Evolutionary conservation across 2,888 invertebrate genomes (phyloP).

Genomic region (Pyralis farinalis): DNA sequence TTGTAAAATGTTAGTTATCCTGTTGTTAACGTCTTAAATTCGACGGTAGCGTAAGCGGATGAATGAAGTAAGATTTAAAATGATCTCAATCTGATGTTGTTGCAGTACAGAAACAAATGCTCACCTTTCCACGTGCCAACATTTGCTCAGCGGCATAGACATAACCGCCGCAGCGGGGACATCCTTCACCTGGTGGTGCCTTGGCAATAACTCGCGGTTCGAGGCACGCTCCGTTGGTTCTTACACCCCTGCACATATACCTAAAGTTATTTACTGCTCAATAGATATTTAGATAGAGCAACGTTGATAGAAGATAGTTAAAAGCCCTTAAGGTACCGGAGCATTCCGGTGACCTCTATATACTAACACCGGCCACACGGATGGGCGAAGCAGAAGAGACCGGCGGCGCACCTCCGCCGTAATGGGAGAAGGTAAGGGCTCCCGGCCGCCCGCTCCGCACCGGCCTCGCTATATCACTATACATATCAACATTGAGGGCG

Average conservation of each 20-base stretch:
- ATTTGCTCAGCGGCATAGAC: slow-evolving; percentile 96
- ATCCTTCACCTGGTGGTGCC: slow-evolving; percentile 92
- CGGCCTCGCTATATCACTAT: slow-evolving; percentile 63
- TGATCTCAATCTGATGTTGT: slow-evolving; percentile 9
- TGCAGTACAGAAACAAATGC: slow-evolving; percentile 36
- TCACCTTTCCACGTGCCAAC: slow-evolving; percentile 94
- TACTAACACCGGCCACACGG: slow-evolving; percentile 60
- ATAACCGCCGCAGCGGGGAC: slow-evolving; percentile 93
- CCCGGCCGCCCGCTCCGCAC: slow-evolving; percentile 78
- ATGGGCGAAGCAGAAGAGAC: slow-evolving; percentile 69
- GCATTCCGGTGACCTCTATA: slow-evolving; percentile 55
- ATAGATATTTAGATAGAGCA: slow-evolving; percentile 41
- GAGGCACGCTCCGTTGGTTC: slow-evolving; percentile 83
- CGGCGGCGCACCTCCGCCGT: slow-evolving; percentile 81
- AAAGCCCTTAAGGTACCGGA: slow-evolving; percentile 64
- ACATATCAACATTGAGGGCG: slow-evolving; percentile 81
- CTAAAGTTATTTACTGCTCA: slow-evolving; percentile 33
- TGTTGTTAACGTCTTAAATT: too few relatives aligned
- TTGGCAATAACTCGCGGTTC: slow-evolving; percentile 88
- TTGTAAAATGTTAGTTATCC: too few relatives aligned
- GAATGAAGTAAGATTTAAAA: slow-evolving; percentile 4
- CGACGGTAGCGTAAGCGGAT: slow-evolving; percentile 1
- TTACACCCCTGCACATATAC: slow-evolving; percentile 62
- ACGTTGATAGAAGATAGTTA: slow-evolving; percentile 72
- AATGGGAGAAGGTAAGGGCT: slow-evolving; percentile 81